These are phyloP conservation scores for Tiliacea aurago DNA, from an alignment of 2,888 invertebrate genomes.

Conservation along the genomic window DNA sequence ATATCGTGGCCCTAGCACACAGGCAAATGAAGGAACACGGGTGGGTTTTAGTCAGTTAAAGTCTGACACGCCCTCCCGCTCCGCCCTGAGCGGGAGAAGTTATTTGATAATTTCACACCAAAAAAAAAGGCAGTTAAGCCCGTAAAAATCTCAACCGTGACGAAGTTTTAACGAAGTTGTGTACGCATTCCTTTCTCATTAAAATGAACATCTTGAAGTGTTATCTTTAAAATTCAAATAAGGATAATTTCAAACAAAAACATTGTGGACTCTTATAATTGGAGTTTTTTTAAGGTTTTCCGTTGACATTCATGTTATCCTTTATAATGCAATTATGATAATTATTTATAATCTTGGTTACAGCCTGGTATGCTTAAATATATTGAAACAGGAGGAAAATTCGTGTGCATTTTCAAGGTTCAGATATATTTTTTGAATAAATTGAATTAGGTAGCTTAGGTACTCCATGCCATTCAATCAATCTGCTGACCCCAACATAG, in stretches of 20 bases:
- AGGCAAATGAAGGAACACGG: too few species aligned
- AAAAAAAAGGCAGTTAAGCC: neutral
- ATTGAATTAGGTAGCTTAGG: too few species aligned
- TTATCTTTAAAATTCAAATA: neutral
- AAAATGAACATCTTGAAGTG: neutral
- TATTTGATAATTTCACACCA: too few species aligned
- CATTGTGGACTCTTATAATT: slow-evolving; percentile 1
- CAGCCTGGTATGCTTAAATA: neutral
- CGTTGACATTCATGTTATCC: neutral
- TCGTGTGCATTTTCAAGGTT: neutral
- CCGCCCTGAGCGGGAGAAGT: too few species aligned
- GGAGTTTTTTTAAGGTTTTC: slow-evolving; percentile 5
- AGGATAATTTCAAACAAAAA: slow-evolving; percentile 20
- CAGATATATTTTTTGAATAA: too few species aligned
- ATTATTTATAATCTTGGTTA: neutral
- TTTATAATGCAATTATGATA: slow-evolving; percentile 6
- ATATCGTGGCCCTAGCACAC: too few species aligned
- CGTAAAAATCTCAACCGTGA: slow-evolving; percentile 3
- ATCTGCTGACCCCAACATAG: too few species aligned
- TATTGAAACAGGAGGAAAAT: slow-evolving; percentile 14
- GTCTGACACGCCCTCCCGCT: too few species aligned
- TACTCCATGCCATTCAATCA: too few species aligned
- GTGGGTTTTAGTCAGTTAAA: too few species aligned
- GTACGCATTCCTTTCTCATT: neutral
- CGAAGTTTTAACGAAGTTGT: neutral